Conservation (phyloP, 2,888 invertebrate genomes). For the Eucriotettix oculatus region DNA sequence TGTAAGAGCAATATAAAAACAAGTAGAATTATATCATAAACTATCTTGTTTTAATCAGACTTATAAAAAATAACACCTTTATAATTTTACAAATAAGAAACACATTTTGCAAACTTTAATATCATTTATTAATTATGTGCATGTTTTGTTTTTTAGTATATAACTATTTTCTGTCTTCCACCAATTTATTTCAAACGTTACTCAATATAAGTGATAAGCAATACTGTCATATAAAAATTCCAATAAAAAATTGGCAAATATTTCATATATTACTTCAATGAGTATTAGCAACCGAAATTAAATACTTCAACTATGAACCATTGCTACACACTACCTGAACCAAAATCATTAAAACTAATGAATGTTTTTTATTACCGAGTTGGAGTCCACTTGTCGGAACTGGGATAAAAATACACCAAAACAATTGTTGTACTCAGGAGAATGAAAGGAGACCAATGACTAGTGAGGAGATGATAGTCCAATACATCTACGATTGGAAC, state of each 20-base stretch:
- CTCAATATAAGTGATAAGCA: neutral
- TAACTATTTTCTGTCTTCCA: no score
- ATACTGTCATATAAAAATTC: neutral
- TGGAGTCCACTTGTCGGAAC: slow-evolving; percentile 75
- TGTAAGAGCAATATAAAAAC: neutral
- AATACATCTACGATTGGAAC: slow-evolving; percentile 58
- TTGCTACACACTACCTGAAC: no score
- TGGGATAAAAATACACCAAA: slow-evolving; percentile 61
- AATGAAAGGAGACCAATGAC: slow-evolving; percentile 43
- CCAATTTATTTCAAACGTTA: no score
- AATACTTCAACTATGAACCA: no score
- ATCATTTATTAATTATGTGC: no score
- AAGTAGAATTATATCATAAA: neutral
- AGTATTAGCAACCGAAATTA: no score
- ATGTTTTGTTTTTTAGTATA: no score
- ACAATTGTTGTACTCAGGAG: slow-evolving; percentile 38
- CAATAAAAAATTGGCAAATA: neutral
- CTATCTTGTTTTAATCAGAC: neutral
- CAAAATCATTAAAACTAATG: no score
- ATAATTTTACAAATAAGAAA: neutral
- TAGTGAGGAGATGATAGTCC: slow-evolving; percentile 55
- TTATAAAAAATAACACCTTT: neutral
- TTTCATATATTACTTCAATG: no score
- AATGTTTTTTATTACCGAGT: slow-evolving; percentile 42
- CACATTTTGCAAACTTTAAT: no score